phyloP scores from a whole-genome alignment of 1,140 invertebrate species.

The Venturia canescens region DNA sequence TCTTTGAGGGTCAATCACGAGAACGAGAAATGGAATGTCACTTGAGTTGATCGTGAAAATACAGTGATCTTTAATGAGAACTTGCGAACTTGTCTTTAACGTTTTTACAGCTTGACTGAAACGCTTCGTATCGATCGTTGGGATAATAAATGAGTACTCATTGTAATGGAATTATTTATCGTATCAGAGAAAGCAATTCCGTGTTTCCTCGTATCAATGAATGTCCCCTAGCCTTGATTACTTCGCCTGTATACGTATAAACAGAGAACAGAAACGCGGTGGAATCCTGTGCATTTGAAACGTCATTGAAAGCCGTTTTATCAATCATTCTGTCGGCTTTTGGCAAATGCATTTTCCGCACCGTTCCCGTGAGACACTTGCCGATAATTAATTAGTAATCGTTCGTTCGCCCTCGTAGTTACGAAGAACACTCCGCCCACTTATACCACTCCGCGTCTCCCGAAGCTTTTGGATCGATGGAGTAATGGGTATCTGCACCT shows the following conservation, averaged over 20 bases:
- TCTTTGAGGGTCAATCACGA: background rate
- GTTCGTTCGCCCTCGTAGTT: background rate
- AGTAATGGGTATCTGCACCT: background rate
- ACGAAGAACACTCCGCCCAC: background rate
- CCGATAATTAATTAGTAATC: background rate
- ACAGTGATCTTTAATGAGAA: no score
- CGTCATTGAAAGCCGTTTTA: conserved; percentile 5
- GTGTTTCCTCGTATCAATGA: background rate
- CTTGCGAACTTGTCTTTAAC: background rate
- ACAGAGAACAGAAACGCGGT: background rate
- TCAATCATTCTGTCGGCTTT: conserved; percentile 26
- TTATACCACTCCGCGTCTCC: background rate
- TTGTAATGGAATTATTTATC: conserved; percentile 1
- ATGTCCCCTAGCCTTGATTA: no score
- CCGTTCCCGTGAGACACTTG: background rate
- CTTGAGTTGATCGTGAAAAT: background rate
- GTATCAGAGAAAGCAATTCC: background rate
- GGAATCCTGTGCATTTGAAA: background rate
- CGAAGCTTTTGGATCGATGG: background rate
- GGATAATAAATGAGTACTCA: background rate
- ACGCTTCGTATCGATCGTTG: background rate
- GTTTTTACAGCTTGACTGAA: background rate
- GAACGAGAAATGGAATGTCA: background rate
- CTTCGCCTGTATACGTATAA: background rate
- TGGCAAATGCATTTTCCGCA: conserved; percentile 21